These are phyloP conservation scores for Nannobrachium achirus DNA, from an alignment of 2,113 vertebrate genomes.

Conservation along the genomic window DNA sequence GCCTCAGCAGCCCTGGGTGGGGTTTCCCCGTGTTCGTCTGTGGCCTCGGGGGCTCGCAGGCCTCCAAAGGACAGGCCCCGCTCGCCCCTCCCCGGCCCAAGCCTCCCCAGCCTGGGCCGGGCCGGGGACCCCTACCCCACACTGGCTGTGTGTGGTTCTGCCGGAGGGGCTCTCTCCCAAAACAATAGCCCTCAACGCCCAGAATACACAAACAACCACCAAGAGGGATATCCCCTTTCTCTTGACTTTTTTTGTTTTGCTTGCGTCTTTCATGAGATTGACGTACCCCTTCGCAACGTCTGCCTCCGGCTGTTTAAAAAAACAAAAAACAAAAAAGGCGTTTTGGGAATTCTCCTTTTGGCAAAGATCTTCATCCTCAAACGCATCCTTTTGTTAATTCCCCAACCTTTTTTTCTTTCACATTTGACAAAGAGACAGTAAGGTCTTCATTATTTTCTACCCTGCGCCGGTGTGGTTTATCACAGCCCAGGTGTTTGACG, in stretches of 20 bases:
- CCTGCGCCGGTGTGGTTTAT: conserved; percentile 46
- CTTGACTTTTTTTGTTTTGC: conserved; percentile 43
- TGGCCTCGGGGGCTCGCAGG: conserved; percentile 70
- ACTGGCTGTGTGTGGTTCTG: conserved; percentile 76
- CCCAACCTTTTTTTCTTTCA: conserved; percentile 65
- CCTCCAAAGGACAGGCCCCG: conserved; percentile 74
- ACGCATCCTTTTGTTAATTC: conserved; percentile 58
- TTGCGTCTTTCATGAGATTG: conserved; percentile 64
- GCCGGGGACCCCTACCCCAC: conserved; percentile 36
- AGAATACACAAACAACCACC: conserved; percentile 54
- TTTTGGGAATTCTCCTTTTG: conserved; percentile 65
- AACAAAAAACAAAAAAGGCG: not conserved
- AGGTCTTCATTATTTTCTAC: conserved; percentile 67
- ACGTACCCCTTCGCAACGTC: conserved; percentile 58
- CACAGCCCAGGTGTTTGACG: conserved; percentile 50
- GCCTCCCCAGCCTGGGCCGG: conserved; percentile 60
- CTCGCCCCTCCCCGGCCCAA: conserved; percentile 58
- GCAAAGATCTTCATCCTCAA: conserved; percentile 59
- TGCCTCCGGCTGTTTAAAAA: conserved; percentile 65
- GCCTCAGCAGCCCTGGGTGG: conserved; percentile 63
- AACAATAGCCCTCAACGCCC: conserved; percentile 55
- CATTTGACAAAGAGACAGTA: conserved; percentile 71
- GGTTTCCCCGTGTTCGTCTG: conserved; percentile 70
- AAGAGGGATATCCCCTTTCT: conserved; percentile 64
- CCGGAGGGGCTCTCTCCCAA: conserved; percentile 63